phyloP scores from a whole-genome alignment of 2,797 vertebrate genomes.

The Lagorchestes hirsutus region DNA sequence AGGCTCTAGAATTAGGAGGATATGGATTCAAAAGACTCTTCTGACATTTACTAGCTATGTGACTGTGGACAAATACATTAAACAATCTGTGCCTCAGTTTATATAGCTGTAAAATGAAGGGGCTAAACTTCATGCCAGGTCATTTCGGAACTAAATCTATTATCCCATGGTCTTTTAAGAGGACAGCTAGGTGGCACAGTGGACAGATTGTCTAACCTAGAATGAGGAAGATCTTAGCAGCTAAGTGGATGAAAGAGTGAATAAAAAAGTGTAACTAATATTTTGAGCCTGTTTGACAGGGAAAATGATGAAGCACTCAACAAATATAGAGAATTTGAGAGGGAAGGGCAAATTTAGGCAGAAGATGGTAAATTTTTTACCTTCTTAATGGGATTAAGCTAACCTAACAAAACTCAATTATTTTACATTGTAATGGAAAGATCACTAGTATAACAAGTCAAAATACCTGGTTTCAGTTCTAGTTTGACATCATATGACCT shows the following conservation, averaged over 20 bases:
- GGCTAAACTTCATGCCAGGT: neutral
- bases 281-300: no score
- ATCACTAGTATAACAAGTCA: neutral
- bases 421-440: neutral
- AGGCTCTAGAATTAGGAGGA: neutral
- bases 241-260: neutral
- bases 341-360: neutral
- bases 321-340: neutral
- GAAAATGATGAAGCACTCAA: neutral
- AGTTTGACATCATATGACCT: neutral
- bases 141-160: neutral
- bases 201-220: no score
- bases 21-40: neutral
- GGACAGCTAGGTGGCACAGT: no score
- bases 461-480: neutral
- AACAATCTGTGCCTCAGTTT: neutral
- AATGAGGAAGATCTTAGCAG: neutral
- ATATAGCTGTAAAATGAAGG: neutral
- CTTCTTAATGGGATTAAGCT: neutral
- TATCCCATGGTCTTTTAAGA: neutral
- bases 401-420: neutral
- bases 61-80: neutral
- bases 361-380: neutral
- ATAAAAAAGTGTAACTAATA: no score
- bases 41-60: neutral